These are phyloP conservation scores for Isotomurus palustris DNA, from an alignment of 2,888 invertebrate species.

Conservation along the genomic window DNA sequence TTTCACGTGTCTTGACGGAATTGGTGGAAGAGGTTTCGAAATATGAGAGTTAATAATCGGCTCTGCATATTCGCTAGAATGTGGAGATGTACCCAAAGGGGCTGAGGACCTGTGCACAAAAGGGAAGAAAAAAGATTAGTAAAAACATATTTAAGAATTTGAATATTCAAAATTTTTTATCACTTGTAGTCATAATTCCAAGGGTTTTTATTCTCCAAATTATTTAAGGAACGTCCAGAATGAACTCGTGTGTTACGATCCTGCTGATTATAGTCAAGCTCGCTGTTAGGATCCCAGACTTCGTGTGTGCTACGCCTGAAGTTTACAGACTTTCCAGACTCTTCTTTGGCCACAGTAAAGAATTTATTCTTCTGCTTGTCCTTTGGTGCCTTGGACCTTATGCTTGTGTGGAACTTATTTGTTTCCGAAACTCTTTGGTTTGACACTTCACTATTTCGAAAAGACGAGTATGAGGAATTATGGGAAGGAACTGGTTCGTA, in stretches of 20 bases:
- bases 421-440: conserved; percentile 16
- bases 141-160: too few relatives aligned
- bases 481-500: conserved; percentile 5
- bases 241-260: conserved; percentile 40
- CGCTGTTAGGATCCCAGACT: conserved; percentile 88
- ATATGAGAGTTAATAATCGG: conserved; percentile 2
- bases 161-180: not conserved
- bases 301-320: conserved; percentile 74
- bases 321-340: conserved; percentile 82
- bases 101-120: conserved; percentile 47
- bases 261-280: conserved; percentile 56
- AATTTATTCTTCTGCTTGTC: conserved; percentile 51
- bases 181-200: conserved; percentile 83
- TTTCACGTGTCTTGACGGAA: conserved; percentile 33
- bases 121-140: too few relatives aligned
- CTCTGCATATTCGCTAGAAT: conserved; percentile 29
- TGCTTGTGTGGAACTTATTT: conserved; percentile 27
- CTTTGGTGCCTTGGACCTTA: conserved; percentile 46
- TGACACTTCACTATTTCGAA: conserved; percentile 11
- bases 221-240: conserved; percentile 73
- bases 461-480: too few relatives aligned
- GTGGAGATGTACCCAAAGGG: conserved; percentile 20
- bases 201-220: conserved; percentile 76
- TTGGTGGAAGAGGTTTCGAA: conserved; percentile 38
- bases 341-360: conserved; percentile 75